phyloP scores from a whole-genome alignment of 92 coral and sea anemone species.

The Bergia puertoricense region DNA sequence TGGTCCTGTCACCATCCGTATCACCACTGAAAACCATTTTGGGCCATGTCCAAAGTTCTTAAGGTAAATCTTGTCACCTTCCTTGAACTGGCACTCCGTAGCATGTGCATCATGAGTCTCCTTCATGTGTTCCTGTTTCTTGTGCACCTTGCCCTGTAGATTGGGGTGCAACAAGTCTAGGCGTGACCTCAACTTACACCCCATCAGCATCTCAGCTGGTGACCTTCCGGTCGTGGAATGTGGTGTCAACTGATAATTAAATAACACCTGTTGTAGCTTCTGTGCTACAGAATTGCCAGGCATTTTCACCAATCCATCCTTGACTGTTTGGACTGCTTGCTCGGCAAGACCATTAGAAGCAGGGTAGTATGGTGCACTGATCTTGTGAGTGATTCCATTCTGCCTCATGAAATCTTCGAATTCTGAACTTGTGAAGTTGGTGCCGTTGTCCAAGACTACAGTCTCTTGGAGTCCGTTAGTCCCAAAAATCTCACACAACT shows the following conservation, averaged over 20 bases:
- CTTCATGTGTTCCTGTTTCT: slow-evolving; percentile 50
- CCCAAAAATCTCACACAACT: slow-evolving; percentile 10
- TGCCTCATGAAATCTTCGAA: slow-evolving; percentile 46
- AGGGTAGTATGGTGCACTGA: slow-evolving; percentile 67
- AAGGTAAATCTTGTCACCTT: no score
- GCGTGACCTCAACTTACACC: slow-evolving; percentile 55
- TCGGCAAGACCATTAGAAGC: slow-evolving; percentile 62
- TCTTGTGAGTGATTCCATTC: slow-evolving; percentile 49
- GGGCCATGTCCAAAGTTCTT: no score
- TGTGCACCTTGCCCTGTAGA: slow-evolving; percentile 52
- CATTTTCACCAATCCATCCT: slow-evolving; percentile 45
- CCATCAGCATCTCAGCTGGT: slow-evolving; percentile 29
- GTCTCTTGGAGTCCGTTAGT: slow-evolving; percentile 40
- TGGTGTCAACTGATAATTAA: slow-evolving; percentile 61
- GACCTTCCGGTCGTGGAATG: slow-evolving; percentile 42
- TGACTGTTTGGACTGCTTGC: slow-evolving; percentile 62
- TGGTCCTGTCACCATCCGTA: no score
- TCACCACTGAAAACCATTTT: no score
- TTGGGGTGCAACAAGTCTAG: slow-evolving; percentile 58
- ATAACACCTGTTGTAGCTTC: no score
- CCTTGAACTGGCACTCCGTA: no score
- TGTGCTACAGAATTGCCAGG: slow-evolving; percentile 48
- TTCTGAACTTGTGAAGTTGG: no score
- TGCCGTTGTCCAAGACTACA: slow-evolving; percentile 8
- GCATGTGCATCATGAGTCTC: slow-evolving; percentile 45